Evolutionary conservation across 2,888 invertebrate genomes (phyloP), one percentile per base, ranked within the genome.

Genomic region (Synergus laeviventris): DNA sequence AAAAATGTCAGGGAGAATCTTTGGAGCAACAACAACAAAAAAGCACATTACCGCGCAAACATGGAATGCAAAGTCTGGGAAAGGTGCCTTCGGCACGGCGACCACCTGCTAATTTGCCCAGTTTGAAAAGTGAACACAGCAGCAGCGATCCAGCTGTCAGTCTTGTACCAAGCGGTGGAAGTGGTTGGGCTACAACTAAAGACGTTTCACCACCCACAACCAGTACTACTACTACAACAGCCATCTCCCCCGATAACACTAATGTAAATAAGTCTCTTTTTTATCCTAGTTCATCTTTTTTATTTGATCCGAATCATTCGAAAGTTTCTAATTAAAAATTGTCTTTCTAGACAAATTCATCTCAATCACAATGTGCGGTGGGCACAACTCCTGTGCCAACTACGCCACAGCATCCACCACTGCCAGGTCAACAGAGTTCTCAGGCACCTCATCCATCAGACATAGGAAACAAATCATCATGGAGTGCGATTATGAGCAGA

Each of bases 41-140:
- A 93, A 96, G 94, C 92, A 95, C 96, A 93, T 94, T 96, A 93
- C 95, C 96, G 91, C 97, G 97, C 93, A 98, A 98, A 95, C 98
- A 99, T 98, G 99, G 99, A 94, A 97, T 99, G 96, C 99, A 99
- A 96, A 96, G 96, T 94, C 95, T 99, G 95, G 99, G 99, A 93
- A 99, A 99, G 95, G 97, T 99, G 93, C 97, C 97, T 92, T 97
- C 96, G 93, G 97, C 97, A 92, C 96, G 99, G 93, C 96, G 99
- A 92, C 98, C 99, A 93, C 99, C 99, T 92, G 98, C 97, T 91
- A 98, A 99, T 94, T 94, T 99, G 93, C 99, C 99, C 91, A 99
- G 99, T 94, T 93, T 99, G 93, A 99, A 98, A 94, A 97, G 98
- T 92, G 99, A 99, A 94, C 94, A 95, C 90, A 94, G 93, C 89